These are phyloP conservation scores for Stegophylla sp. DNA, from an alignment of 2,888 invertebrate species.

Conservation along the genomic window DNA sequence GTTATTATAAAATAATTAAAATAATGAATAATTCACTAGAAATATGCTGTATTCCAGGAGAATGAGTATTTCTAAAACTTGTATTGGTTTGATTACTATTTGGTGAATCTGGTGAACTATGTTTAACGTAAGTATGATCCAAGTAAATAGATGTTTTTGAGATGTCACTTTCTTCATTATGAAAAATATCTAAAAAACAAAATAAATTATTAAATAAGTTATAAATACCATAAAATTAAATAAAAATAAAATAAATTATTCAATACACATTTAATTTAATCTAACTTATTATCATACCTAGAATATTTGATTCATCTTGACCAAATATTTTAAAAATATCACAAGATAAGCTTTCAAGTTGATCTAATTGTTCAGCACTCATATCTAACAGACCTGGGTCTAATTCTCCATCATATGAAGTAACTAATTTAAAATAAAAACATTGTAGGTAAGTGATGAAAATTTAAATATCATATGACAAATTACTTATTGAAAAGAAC, in stretches of 20 bases:
- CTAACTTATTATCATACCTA: conserved; percentile 63
- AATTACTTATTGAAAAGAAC: neutral
- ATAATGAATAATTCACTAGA: conserved; percentile 28
- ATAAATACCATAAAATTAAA: neutral
- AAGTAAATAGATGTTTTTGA: conserved; percentile 44
- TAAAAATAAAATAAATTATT: neutral
- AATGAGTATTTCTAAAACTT: neutral
- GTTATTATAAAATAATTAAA: neutral
- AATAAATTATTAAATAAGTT: conserved; percentile 25
- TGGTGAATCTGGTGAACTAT: conserved; percentile 4
- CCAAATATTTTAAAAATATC: conserved; percentile 68
- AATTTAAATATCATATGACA: neutral
- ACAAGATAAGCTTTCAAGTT: conserved; percentile 67
- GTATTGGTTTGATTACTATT: neutral
- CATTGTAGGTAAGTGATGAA: neutral
- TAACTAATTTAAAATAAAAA: conserved; percentile 28
- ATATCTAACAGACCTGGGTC: conserved; percentile 66
- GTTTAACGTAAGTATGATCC: conserved; percentile 43
- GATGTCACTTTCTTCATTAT: conserved; percentile 10
- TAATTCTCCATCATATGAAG: conserved; percentile 55
- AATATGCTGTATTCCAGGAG: conserved; percentile 13
- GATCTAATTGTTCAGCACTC: conserved; percentile 68
- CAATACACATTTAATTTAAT: neutral
- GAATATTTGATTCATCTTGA: conserved; percentile 67
- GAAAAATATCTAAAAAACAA: conserved; percentile 27